phyloP scores from a whole-genome alignment of 2,888 invertebrate species.

The Drosophila leonis region DNA sequence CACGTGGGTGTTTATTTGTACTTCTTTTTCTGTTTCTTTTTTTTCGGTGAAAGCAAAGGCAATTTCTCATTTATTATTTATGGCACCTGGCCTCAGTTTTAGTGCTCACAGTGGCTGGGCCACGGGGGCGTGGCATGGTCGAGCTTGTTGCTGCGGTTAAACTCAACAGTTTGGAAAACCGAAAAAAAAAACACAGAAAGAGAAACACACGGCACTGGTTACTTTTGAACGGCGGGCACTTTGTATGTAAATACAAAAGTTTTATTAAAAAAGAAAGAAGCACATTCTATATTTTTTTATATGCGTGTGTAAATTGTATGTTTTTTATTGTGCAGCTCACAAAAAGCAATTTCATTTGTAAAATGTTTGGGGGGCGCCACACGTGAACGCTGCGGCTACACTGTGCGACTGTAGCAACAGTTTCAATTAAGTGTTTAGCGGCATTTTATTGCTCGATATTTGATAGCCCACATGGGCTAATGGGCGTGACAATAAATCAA shows the following conservation, averaged over 20 bases:
- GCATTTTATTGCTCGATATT: slow-evolving; percentile 75
- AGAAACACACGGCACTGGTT: slow-evolving; percentile 14
- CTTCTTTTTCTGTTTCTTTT: slow-evolving; percentile 26
- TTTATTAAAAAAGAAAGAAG: slow-evolving; percentile 67
- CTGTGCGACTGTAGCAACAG: slow-evolving; percentile 59
- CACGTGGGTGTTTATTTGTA: slow-evolving; percentile 50
- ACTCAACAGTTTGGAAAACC: slow-evolving; percentile 48
- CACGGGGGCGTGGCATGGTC: slow-evolving; percentile 1
- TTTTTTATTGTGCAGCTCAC: slow-evolving; percentile 47
- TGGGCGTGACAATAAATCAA: slow-evolving; percentile 67
- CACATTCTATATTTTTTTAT: slow-evolving; percentile 28
- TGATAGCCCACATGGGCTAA: slow-evolving; percentile 57
- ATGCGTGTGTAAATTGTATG: slow-evolving; percentile 15
- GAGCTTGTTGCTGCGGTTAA: slow-evolving; percentile 54
- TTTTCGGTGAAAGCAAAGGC: slow-evolving; percentile 41
- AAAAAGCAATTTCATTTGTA: slow-evolving; percentile 73
- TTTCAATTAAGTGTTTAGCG: slow-evolving; percentile 80
- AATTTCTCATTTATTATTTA: slow-evolving; percentile 77
- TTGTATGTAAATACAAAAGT: slow-evolving; percentile 76
- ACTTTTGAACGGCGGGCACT: slow-evolving; percentile 55
- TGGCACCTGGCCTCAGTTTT: slow-evolving; percentile 71
- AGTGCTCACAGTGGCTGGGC: slow-evolving; percentile 49
- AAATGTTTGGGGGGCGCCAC: slow-evolving; percentile 41
- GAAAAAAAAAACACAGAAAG: background rate
- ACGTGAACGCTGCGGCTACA: slow-evolving; percentile 2